Base-by-base conservation (phyloP, 2,797 vertebrate genomes). In the Lateolabrax maculatus region DNA sequence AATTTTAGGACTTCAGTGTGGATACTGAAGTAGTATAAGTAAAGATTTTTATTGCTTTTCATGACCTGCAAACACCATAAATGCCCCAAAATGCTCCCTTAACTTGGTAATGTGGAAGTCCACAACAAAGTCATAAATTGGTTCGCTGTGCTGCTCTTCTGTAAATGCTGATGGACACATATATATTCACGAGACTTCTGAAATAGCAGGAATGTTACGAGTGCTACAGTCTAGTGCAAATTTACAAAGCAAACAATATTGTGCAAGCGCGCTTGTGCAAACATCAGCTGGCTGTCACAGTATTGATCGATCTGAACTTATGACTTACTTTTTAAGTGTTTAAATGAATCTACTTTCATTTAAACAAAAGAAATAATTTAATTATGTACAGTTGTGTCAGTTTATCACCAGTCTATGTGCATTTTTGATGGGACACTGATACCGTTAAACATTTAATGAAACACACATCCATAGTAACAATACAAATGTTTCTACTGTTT, bases 221-320 rank as follows among this genome's bases (percentile, higher is more conserved):
- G 25, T 18, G 31, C 5, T 4, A 23, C 36, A 6, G 15, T 29
- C 23, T 15, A 7, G 25, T 6, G 6, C 44, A 62, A 12, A 37
- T 49, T 41, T 23, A 27, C 60, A 64, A 11, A 57, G 67, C 53
- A 55, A 78, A 66, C 62, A 52, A 7, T 15, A 36, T 39, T 52
- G 57, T 27, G 44, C 7, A 41, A 58, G 21, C 5, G 18, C 3
- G 3, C 15, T 12, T 63, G 49, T 34, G 36, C 16, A 66, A 55
- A 56, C 36, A 48, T 67, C 41, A 71, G 18, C 53, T 39, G 15
- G 19, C 37, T 62, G 31, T 66, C 44, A 43, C 46, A 60, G 23
- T 8, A 37, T 44, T 21, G 27, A 44, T 60, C 23, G 16, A 39
- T 36, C n/a, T 71, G 27, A 44, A 69, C 36, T 29, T 27, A 9